A percentile compares a stretch with the other conserved stretches of the same genome.
Conservation (phyloP, 2,113 vertebrate genomes). For the Aleadryas rufinucha region DNA sequence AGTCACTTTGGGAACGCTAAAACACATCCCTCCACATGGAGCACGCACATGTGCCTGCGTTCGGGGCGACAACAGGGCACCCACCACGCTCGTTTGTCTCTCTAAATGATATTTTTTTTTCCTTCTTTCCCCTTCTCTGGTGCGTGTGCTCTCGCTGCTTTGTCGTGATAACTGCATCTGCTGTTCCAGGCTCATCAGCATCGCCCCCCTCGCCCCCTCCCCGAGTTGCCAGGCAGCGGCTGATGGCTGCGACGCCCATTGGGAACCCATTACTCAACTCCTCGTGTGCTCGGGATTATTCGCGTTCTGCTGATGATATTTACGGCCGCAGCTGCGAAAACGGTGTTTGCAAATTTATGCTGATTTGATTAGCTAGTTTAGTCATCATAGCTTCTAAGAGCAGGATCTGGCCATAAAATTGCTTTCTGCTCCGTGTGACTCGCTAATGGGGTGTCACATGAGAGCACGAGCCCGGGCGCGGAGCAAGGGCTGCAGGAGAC, state of each 20-base stretch:
- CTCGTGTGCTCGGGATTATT: conserved; percentile 50
- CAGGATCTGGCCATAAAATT: conserved; percentile 62
- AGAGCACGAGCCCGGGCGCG: conserved; percentile 26
- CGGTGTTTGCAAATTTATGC: conserved; percentile 77
- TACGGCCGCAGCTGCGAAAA: conserved; percentile 74
- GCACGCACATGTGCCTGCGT: background rate
- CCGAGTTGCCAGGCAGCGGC: conserved; percentile 59
- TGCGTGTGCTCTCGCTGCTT: background rate
- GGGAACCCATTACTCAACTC: conserved; percentile 73
- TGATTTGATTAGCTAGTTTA: conserved; percentile 80
- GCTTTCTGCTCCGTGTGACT: conserved; percentile 66
- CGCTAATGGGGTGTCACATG: conserved; percentile 66
- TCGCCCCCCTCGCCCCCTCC: conserved; percentile 5
- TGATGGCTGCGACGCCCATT: conserved; percentile 62
- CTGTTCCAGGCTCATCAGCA: conserved; percentile 48
- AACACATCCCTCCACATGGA: background rate
- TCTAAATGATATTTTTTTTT: background rate
- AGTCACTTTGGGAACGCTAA: conserved; percentile 26
- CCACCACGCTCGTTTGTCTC: background rate
- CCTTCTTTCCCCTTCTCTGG: background rate
- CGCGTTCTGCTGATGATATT: conserved; percentile 58
- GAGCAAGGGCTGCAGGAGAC: background rate
- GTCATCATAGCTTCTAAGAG: conserved; percentile 66
- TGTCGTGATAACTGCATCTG: conserved; percentile 42
- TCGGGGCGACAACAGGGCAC: background rate